Conservation (phyloP, 2,888 invertebrate genomes). For the Habroteleia sp. region DNA sequence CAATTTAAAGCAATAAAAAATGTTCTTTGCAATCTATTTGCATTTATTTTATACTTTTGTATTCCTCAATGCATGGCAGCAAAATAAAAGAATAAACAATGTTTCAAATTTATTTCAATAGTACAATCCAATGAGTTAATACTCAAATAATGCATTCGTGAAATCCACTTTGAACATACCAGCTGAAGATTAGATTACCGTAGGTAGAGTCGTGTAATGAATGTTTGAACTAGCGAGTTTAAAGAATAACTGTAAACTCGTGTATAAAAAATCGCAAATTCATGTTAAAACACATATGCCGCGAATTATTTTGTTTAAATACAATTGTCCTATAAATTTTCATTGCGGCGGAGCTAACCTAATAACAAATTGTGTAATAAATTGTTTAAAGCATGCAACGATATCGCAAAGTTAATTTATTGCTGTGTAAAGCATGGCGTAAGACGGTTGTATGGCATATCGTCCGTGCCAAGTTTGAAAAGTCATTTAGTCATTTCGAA, state of each 20-base stretch:
- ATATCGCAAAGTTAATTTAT: slow-evolving; percentile 13
- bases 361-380: slow-evolving; percentile 44
- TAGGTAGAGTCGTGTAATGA: slow-evolving; percentile 39
- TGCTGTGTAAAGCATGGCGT: slow-evolving; percentile 2
- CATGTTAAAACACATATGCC: neutral
- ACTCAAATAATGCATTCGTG: slow-evolving; percentile 36
- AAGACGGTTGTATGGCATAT: slow-evolving; percentile 3
- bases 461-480: slow-evolving; percentile 7
- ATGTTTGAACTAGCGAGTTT: slow-evolving; percentile 43
- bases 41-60: slow-evolving; percentile 15
- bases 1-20: too few species aligned
- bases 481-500: slow-evolving; percentile 7
- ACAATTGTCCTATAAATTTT: slow-evolving; percentile 47
- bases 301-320: slow-evolving; percentile 4
- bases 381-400: slow-evolving; percentile 32
- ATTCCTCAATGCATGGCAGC: slow-evolving; percentile 3
- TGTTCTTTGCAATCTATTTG: too few species aligned
- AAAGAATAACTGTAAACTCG: slow-evolving; percentile 53
- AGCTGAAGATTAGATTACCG: slow-evolving; percentile 44
- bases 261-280: slow-evolving; percentile 28
- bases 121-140: slow-evolving; percentile 33
- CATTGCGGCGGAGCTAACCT: slow-evolving; percentile 18
- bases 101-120: slow-evolving; percentile 20
- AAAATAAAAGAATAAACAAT: slow-evolving; percentile 22
- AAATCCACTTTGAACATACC: slow-evolving; percentile 38